Evolutionary conservation across 2,888 invertebrate genomes (phyloP), one percentile per base, ranked within the genome.

Genomic region (Leptinotarsa rubiginosa): DNA sequence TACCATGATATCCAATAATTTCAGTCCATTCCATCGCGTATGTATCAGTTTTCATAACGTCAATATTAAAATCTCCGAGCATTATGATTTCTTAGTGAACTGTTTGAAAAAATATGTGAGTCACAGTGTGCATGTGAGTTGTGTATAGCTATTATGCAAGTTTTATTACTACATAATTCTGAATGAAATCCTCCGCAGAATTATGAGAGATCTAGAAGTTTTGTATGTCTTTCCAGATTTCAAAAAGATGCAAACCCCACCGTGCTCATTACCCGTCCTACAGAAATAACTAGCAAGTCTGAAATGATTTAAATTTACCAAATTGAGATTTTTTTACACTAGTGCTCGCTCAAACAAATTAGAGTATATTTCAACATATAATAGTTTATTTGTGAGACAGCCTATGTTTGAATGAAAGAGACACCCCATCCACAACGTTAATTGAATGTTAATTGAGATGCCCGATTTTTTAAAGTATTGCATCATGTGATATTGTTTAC

Each of bases 321-420:
- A 49, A 49, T 20, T 56, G 20, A 22, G 54, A n/a, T 49, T 16
- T 18, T 18, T 12, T 7, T 50, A 18, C 12, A 22, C 67, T 25
- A 67, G 50, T 67, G 67, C 25, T 67, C 50, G 31, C 67, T 67
- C 67, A 50, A 22, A 31, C 50, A 67, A 67, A 67, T 67, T n/a
- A 67, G 50, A 15, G 16, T 16, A 22, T n/a, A 52, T 50, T 22
- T 67, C 67, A 20, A 47, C n/a, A 65, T 65, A 20, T 65, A 65
- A n/a, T 65, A 47, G 20, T 47, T 47, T 65, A 22, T 67, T 67
- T 5, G 67, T 50, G n/a, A 50, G 12, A n/a, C 16, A 67, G 5
- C 50, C 67, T 16, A 20, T 25, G 25, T 67, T 50, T 25, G 22
- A 20, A 67, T 67, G 67, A 25, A 50, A 52, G 5, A 67, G 16